Base-by-base conservation (phyloP, 2,797 vertebrate species). In the Artibeus jamaicensis region DNA sequence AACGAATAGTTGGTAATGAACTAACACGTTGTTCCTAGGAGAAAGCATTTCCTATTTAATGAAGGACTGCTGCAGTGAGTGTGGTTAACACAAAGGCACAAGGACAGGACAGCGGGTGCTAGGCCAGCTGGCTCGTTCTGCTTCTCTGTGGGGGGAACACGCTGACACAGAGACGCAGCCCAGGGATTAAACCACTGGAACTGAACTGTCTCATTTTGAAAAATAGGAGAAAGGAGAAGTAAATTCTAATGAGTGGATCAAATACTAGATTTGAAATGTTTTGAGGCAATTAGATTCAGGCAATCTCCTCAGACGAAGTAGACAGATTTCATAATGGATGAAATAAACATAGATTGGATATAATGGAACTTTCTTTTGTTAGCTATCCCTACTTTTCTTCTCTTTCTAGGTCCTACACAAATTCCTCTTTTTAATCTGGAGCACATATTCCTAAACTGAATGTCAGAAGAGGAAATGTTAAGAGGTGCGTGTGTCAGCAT, bases 381-480 rank as follows among this genome's bases (percentile, higher is more conserved):
- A 42, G 34, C 59, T 46, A 46, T 42, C 11, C 4, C 3, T 67
- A 26, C 37, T 87, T 79, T 48, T 10, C n/a, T 84, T 57, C 39
- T 79, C 16, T 73, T 57, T 86, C 48, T 50, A 81, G 22, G 34
- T 42, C 46, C 93, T 70, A 62, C 5, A 53, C 12, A 89, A 50
- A 87, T 67, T 18, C 16, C 10, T 62, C 32, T 77, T 74, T 71
- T 22, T 39, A 85, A 87, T 88, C 84, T 91, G 74, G 37, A 16
- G 68, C 22, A 73, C 32, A 62, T 82, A 50, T 59, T 89, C 46
- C 62, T 88, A 71, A 90, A 3, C 9, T 24, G 19, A 81, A 59
- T 78, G 18, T 67, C n/a, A 53, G 34, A 19, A 92, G 74, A 85
- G 3, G 48, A 67, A 71, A 24, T 59, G 29, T 81, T 70, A 76